Conservation (phyloP, 2,113 vertebrate species). For the Narcine bancroftii region DNA sequence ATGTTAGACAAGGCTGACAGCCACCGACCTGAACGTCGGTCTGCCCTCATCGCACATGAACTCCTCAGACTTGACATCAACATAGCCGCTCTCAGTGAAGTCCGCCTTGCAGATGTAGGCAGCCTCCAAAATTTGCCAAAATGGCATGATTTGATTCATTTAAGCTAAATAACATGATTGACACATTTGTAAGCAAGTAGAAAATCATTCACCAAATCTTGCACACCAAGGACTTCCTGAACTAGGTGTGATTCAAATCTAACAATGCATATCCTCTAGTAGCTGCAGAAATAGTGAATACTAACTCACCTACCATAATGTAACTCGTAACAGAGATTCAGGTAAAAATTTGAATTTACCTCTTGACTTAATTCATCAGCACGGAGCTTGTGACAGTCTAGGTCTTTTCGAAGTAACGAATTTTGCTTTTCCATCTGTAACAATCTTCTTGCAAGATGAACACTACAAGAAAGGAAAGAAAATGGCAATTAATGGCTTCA, state of each 20-base stretch:
- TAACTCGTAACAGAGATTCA: background rate
- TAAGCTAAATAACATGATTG: background rate
- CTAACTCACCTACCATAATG: background rate
- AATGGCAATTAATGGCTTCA: background rate
- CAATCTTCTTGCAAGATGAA: slow-evolving; percentile 90
- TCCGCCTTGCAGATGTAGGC: no score
- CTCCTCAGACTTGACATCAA: no score
- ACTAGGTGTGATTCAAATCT: background rate
- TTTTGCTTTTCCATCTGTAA: slow-evolving; percentile 91
- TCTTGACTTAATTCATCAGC: slow-evolving; percentile 71
- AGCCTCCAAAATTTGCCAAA: no score
- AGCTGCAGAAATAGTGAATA: background rate
- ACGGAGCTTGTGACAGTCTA: slow-evolving; percentile 72
- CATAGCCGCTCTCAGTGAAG: no score
- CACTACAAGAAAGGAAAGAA: slow-evolving; percentile 52
- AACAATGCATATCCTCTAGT: background rate
- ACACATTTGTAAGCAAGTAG: background rate
- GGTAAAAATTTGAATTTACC: slow-evolving; percentile 57
- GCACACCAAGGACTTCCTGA: background rate
- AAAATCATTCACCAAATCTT: background rate
- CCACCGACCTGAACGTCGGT: no score
- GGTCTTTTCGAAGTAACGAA: slow-evolving; percentile 75
- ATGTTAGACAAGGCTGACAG: no score
- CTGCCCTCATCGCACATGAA: no score
- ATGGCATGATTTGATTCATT: background rate